A percentile compares a stretch with the other conserved stretches of the same genome.
Conservation (phyloP, 2,888 invertebrate genomes). For the Iselma pallidipennis region DNA sequence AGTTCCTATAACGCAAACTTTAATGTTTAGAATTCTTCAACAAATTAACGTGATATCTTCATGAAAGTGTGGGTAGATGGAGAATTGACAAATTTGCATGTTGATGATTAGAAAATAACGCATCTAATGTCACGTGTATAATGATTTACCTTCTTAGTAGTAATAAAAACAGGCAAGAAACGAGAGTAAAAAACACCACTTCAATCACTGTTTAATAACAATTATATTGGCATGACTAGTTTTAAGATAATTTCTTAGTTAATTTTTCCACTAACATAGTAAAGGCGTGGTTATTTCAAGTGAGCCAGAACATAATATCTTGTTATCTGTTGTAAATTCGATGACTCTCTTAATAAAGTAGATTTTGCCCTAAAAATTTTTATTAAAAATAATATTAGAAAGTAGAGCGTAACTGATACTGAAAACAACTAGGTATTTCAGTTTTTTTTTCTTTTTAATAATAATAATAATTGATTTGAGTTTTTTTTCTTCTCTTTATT, state of each 20-base stretch:
- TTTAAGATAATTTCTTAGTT: background rate
- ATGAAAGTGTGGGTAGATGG: background rate
- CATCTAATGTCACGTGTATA: background rate
- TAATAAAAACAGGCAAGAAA: background rate
- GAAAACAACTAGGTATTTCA: too few species aligned
- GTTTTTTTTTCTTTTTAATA: too few species aligned
- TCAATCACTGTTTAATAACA: background rate
- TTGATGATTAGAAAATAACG: background rate
- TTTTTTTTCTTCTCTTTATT: too few species aligned
- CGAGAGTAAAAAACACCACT: background rate
- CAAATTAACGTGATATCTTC: background rate
- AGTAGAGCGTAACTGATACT: too few species aligned
- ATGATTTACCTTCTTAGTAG: background rate
- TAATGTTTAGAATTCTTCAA: background rate
- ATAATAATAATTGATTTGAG: too few species aligned
- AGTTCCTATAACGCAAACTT: background rate
- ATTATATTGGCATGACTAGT: background rate
- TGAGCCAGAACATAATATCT: background rate
- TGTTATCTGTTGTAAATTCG: background rate
- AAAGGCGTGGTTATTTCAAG: constrained; percentile 1
- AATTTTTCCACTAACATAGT: background rate
- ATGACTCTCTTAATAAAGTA: too few species aligned
- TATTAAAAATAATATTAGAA: background rate
- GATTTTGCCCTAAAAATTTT: too few species aligned
- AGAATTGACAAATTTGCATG: background rate